These are phyloP conservation scores for Drosophila tropicalis DNA, from an alignment of 1,140 invertebrate species.

Conservation along the genomic window DNA sequence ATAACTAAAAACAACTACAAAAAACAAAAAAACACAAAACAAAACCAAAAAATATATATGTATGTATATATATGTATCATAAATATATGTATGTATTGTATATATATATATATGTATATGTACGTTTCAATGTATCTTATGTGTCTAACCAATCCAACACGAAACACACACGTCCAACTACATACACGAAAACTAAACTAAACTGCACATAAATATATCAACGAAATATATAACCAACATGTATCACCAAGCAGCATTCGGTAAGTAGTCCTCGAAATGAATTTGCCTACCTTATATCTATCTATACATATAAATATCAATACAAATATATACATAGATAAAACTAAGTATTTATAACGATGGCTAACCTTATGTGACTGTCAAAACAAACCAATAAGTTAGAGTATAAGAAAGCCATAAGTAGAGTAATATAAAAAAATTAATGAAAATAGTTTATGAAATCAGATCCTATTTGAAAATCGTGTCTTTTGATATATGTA, in stretches of 20 bases:
- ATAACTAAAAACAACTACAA: conserved; percentile 22
- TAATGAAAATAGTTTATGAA: too few relatives aligned
- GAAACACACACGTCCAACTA: not conserved
- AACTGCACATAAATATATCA: conserved; percentile 13
- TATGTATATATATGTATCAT: conserved; percentile 57
- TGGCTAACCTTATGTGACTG: too few relatives aligned
- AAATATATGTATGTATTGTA: conserved; percentile 53
- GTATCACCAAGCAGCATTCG: conserved; percentile 39
- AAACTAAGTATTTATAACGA: too few relatives aligned
- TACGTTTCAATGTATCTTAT: conserved; percentile 52
- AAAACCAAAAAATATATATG: conserved; percentile 46
- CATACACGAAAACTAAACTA: conserved; percentile 22
- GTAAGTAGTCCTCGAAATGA: conserved; percentile 28
- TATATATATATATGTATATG: conserved; percentile 43
- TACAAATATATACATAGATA: not conserved
- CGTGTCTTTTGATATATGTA: too few relatives aligned
- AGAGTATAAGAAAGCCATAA: too few relatives aligned
- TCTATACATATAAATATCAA: not conserved
- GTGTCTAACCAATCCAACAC: conserved; percentile 31
- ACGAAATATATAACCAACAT: conserved; percentile 21
- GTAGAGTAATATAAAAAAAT: too few relatives aligned
- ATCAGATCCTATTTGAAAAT: too few relatives aligned
- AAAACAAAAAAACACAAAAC: conserved; percentile 38
- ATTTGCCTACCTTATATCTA: too few relatives aligned
- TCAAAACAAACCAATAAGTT: too few relatives aligned